Evolutionary conservation across 2,797 vertebrate species (phyloP), one percentile per base, ranked within the genome.

Genomic region (Pangasius sanitwongsei): DNA sequence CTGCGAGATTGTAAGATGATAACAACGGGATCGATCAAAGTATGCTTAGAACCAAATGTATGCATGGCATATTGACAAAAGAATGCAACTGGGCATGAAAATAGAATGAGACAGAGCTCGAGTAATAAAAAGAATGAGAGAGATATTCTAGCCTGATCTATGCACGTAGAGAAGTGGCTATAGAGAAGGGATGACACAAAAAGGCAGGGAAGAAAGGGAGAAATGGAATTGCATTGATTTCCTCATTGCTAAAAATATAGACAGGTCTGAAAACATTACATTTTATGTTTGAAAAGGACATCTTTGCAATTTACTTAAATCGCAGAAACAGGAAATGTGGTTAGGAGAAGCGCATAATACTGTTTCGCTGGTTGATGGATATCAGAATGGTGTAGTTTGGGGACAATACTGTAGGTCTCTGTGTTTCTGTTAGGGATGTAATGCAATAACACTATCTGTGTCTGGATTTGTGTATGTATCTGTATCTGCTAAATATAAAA

Each of bases 51-150:
- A 41, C 20, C 34, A 63, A 61, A 61, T 83, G 20, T 15, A 61
- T 59, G 23, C 34, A 63, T 61, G 57, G 80, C 34, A 61, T 82
- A 37, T 44, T 41, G 57, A 82, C 80, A 82, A 82, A 59, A 81
- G 3, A 34, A 57, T 9, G 34, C 80, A 61, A 61, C 12, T 61
- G 34, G 6, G 18, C 12, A 83, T 61, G 57, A 18, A 11, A 41
- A 83, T 15, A 61, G 20, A 44, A 44, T 7, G 11, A 34, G 55
- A 59, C 31, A 41, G 18, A 37, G 50, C 6, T 31, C 0, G 31
- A 81, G 31, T 37, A 37, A 63, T 61, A 28, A 37, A 44, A 61
- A 7, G 20, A 25, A 81, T 23, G 25, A 34, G 7, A 5, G 15
- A 20, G 31, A 41, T 23, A 81, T 37, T 34, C 9, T 23, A 11